A percentile compares a stretch with the other conserved stretches of the same genome.
Conservation (phyloP, 2,113 vertebrate species). For the Panthera leo region DNA sequence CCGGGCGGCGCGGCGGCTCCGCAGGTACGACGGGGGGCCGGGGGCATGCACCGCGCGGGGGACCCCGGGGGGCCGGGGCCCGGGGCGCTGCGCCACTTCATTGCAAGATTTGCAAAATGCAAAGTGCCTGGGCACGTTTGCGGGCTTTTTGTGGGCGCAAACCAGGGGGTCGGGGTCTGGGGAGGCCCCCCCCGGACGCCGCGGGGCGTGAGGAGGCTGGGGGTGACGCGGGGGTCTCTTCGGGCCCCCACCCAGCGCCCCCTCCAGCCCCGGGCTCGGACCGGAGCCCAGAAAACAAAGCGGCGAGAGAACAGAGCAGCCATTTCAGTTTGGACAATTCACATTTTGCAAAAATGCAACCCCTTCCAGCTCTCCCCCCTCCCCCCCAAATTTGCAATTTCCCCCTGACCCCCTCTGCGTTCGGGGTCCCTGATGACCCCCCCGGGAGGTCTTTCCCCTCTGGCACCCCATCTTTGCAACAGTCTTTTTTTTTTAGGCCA, state of each 20-base stretch:
- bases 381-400: slow-evolving; percentile 69
- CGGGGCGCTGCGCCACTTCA: slow-evolving; percentile 67
- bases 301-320: slow-evolving; percentile 78
- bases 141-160: slow-evolving; percentile 69
- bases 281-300: slow-evolving; percentile 82
- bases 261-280: slow-evolving; percentile 72
- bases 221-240: slow-evolving; percentile 14
- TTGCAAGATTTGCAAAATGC: slow-evolving; percentile 56
- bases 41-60: slow-evolving; percentile 60
- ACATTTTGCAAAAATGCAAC: slow-evolving; percentile 78
- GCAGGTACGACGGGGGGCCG: slow-evolving; percentile 70
- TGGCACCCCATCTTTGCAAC: slow-evolving; percentile 70
- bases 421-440: neutral
- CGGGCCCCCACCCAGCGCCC: slow-evolving; percentile 40
- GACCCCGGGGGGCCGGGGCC: slow-evolving; percentile 58
- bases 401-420: slow-evolving; percentile 24
- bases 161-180: slow-evolving; percentile 38
- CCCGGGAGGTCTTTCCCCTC: neutral
- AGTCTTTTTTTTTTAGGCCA: slow-evolving; percentile 74
- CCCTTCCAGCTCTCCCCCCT: slow-evolving; percentile 63
- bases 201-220: slow-evolving; percentile 46
- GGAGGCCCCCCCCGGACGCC: slow-evolving; percentile 37
- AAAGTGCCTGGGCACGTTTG: slow-evolving; percentile 66
- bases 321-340: slow-evolving; percentile 84
- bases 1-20: slow-evolving; percentile 78